Evolutionary conservation across 1,140 invertebrate species (phyloP).

Genomic region (Maconellicoccus hirsutus): DNA sequence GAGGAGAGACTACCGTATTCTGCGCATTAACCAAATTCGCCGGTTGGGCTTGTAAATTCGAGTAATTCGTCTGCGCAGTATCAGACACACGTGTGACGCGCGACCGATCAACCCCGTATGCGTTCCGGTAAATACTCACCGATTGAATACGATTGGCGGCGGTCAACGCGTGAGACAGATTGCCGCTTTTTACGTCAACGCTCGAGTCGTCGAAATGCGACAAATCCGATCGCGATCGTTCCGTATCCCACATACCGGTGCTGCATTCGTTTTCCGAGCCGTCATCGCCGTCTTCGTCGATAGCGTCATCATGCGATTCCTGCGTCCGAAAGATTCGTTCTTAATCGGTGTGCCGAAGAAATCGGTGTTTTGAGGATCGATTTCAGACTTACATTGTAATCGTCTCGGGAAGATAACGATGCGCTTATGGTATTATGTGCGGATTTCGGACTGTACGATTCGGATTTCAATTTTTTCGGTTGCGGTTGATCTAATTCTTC

Average conservation of each 20-base stretch:
- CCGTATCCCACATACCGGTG: neutral
- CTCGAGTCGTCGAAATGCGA: slow-evolving; percentile 11
- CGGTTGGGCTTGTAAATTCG: neutral
- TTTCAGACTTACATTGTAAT: slow-evolving; percentile 26
- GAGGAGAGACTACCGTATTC: neutral
- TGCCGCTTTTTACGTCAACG: neutral
- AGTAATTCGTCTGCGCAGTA: neutral
- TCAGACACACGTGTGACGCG: too few relatives aligned
- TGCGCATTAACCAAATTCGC: neutral
- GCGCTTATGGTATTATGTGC: slow-evolving; percentile 35
- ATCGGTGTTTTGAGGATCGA: too few relatives aligned
- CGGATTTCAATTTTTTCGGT: slow-evolving; percentile 31
- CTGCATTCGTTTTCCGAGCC: slow-evolving; percentile 29
- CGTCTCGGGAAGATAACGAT: slow-evolving; percentile 33
- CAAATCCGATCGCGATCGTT: neutral
- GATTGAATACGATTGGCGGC: neutral
- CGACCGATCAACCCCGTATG: neutral
- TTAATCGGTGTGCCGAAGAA: too few relatives aligned
- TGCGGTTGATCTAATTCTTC: slow-evolving; percentile 36
- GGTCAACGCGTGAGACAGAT: neutral
- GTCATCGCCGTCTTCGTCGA: slow-evolving; percentile 26
- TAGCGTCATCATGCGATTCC: slow-evolving; percentile 23
- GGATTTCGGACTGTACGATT: slow-evolving; percentile 33
- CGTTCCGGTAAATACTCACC: too few relatives aligned
- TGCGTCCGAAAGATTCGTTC: too few relatives aligned